A percentile compares a stretch with the other conserved stretches of the same genome.
phyloP scores from a whole-genome alignment of 2,113 vertebrate genomes.

The Atherinomorus stipes region DNA sequence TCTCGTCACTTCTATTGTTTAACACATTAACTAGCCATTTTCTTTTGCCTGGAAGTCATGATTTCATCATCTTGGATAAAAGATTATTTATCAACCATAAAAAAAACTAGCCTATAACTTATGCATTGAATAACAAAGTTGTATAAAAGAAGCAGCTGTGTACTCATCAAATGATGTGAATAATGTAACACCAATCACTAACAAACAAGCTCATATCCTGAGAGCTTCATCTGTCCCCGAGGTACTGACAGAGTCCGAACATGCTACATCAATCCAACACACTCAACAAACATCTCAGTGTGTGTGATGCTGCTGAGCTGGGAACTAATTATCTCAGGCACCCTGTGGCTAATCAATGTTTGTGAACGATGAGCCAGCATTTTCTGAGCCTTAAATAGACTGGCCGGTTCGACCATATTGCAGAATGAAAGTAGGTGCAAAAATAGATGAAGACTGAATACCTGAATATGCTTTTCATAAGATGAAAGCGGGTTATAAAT shows the following conservation, averaged over 20 bases:
- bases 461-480: constrained; percentile 27
- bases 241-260: constrained; percentile 28
- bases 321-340: constrained; percentile 75
- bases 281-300: constrained; percentile 56
- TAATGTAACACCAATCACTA: constrained; percentile 28
- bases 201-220: constrained; percentile 27
- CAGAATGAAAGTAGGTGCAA: constrained; percentile 55
- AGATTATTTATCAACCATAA: constrained; percentile 12
- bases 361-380: constrained; percentile 77
- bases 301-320: constrained; percentile 58
- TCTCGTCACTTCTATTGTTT: not conserved
- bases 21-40: not conserved
- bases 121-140: constrained; percentile 1
- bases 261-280: constrained; percentile 45
- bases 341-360: constrained; percentile 78
- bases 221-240: constrained; percentile 34
- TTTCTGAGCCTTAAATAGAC: constrained; percentile 71
- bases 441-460: constrained; percentile 65
- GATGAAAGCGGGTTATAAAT: constrained; percentile 17
- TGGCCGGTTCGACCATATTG: constrained; percentile 45
- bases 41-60: not conserved
- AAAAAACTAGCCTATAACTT: not conserved
- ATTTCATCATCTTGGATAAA: not conserved
- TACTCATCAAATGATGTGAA: constrained; percentile 14
- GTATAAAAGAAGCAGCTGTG: constrained; percentile 35